Evolutionary conservation across 2,797 vertebrate genomes (phyloP).

Genomic region (Mustela erminea): DNA sequence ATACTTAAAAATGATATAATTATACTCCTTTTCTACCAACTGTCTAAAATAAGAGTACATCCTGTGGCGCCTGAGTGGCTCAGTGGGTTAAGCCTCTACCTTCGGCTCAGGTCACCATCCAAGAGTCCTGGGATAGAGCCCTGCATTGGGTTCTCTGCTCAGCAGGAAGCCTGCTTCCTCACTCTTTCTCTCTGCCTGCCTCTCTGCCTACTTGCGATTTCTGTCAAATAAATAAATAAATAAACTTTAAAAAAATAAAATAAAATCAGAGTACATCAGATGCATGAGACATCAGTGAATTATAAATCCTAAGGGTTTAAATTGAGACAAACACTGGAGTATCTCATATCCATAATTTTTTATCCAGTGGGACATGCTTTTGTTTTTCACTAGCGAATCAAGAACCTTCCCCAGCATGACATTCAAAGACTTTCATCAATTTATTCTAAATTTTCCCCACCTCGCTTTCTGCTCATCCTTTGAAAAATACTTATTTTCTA

Average conservation of each 20-base stretch:
- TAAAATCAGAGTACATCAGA: background rate
- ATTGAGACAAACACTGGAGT: background rate
- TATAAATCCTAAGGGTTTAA: background rate
- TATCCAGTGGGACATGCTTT: background rate
- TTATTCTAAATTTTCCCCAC: background rate
- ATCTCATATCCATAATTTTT: background rate
- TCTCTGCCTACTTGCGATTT: no score
- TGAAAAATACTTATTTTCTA: conserved; percentile 22
- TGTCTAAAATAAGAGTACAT: background rate
- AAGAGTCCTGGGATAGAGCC: no score
- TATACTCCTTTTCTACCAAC: background rate
- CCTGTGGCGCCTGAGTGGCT: no score
- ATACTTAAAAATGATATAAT: background rate
- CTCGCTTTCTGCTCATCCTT: background rate
- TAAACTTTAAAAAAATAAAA: no score
- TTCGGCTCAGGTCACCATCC: no score
- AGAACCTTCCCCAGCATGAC: background rate
- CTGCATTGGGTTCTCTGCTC: no score
- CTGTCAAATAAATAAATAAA: no score
- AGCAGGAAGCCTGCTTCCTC: no score
- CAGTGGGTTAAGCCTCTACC: no score
- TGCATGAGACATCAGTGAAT: background rate
- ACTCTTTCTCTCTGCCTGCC: no score
- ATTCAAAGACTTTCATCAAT: background rate
- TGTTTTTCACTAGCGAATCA: background rate